phyloP scores from a whole-genome alignment of 2,888 invertebrate species.

The Chorisops tibialis region DNA sequence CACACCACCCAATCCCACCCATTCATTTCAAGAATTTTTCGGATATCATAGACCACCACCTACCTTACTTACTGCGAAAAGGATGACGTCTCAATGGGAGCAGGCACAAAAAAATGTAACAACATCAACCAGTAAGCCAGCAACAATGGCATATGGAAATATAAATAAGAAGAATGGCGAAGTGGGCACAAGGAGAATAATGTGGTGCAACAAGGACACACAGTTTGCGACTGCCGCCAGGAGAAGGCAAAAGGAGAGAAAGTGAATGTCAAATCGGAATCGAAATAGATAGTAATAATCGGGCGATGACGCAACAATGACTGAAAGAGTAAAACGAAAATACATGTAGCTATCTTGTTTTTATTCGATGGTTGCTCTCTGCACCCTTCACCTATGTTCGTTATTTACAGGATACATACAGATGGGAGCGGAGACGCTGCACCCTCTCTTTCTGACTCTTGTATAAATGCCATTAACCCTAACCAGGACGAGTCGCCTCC shows the following conservation, averaged over 20 bases:
- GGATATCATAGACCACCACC: conserved; percentile 1
- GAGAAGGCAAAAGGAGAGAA: conserved; percentile 1
- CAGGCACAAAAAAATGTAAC: conserved; percentile 1
- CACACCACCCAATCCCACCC: too few relatives aligned
- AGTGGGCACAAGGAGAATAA: neutral
- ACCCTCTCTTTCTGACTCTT: too few relatives aligned
- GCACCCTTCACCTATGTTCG: neutral
- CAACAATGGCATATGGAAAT: neutral
- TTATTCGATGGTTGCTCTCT: neutral
- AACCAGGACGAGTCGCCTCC: neutral
- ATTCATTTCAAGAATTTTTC: neutral
- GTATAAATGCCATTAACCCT: conserved; percentile 4
- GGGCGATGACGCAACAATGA: conserved; percentile 1
- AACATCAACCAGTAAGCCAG: neutral
- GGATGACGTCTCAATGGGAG: neutral
- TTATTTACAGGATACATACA: too few relatives aligned
- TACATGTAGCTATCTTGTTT: neutral
- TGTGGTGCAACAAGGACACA: conserved; percentile 1
- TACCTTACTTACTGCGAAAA: neutral
- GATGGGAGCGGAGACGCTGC: too few relatives aligned
- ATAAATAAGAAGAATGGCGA: neutral
- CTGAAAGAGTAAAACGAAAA: neutral
- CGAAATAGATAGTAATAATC: conserved; percentile 9
- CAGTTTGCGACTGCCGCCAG: neutral
- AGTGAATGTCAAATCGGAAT: conserved; percentile 6